Conservation (phyloP, 2,888 invertebrate genomes). For the Cheilosia soror region DNA sequence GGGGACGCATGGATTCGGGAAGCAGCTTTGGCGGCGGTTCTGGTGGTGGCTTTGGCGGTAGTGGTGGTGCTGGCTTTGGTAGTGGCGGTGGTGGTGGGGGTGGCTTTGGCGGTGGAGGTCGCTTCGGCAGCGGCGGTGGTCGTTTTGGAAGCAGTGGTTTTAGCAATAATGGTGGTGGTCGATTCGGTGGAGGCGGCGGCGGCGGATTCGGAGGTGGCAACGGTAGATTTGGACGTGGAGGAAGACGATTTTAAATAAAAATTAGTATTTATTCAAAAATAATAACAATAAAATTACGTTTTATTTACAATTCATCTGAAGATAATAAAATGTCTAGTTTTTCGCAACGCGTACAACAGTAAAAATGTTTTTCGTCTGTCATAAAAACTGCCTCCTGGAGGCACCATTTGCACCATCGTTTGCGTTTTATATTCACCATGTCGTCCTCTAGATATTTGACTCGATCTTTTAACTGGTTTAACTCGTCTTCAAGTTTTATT, state of each 20-base stretch:
- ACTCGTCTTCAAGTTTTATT: conserved; percentile 25
- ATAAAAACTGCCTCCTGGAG: conserved; percentile 73
- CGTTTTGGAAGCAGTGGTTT: conserved; percentile 40
- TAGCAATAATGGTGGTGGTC: background rate
- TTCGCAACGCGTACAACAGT: conserved; percentile 55
- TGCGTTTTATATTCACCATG: conserved; percentile 73
- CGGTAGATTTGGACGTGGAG: conserved; percentile 10
- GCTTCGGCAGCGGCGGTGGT: conserved; percentile 53
- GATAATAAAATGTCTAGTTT: conserved; percentile 37
- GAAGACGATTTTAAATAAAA: conserved; percentile 69
- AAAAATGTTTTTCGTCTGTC: conserved; percentile 29
- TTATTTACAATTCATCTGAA: conserved; percentile 30
- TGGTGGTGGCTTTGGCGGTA: conserved; percentile 54
- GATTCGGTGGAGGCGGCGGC: conserved; percentile 4
- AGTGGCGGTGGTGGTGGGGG: conserved; percentile 36
- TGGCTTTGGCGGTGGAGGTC: conserved; percentile 72
- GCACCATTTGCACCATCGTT: conserved; percentile 77
- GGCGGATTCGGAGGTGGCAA: background rate
- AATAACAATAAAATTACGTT: conserved; percentile 6
- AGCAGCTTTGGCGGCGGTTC: conserved; percentile 74
- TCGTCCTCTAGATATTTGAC: conserved; percentile 57
- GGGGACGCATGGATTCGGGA: conserved; percentile 76
- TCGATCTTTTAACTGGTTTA: conserved; percentile 20
- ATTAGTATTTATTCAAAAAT: conserved; percentile 8
- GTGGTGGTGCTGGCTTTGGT: conserved; percentile 74